phyloP scores from a whole-genome alignment of 2,113 vertebrate genomes.

The Pygoscelis antarcticus region DNA sequence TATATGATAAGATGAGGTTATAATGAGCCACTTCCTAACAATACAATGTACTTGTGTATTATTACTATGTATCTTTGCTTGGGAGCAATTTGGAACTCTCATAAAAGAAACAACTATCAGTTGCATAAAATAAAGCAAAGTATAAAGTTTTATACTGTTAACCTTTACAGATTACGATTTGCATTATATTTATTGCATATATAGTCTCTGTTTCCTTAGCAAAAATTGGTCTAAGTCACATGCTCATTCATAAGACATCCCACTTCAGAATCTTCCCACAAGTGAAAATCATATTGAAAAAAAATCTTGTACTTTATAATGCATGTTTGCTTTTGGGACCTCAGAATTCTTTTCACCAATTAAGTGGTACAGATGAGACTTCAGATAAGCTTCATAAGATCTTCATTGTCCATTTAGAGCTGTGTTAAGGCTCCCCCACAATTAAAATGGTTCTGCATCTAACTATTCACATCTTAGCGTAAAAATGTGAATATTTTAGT shows the following conservation, averaged over 20 bases:
- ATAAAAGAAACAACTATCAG: conserved; percentile 37
- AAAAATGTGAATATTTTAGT: not conserved
- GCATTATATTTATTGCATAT: not conserved
- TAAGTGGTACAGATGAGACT: not conserved
- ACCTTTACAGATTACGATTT: not conserved
- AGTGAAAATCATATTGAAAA: not conserved
- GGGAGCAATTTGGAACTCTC: conserved; percentile 43
- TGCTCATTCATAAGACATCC: not conserved
- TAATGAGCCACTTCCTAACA: conserved; percentile 57
- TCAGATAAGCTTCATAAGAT: not conserved
- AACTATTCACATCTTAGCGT: not conserved
- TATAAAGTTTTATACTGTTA: not conserved
- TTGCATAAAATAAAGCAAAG: not conserved
- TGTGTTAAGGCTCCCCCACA: not conserved
- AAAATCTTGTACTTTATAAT: not conserved
- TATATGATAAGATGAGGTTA: conserved; percentile 45
- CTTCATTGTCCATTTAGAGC: not conserved
- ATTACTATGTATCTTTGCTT: conserved; percentile 50
- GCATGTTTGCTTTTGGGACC: not conserved
- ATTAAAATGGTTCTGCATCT: not conserved
- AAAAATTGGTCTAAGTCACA: not conserved
- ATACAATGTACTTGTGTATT: conserved; percentile 33
- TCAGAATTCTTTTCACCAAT: not conserved
- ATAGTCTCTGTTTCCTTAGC: not conserved
- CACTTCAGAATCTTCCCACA: not conserved